These are phyloP conservation scores for Pangasius mekongensis DNA, from an alignment of 2,797 vertebrate genomes.

Conservation along the genomic window DNA sequence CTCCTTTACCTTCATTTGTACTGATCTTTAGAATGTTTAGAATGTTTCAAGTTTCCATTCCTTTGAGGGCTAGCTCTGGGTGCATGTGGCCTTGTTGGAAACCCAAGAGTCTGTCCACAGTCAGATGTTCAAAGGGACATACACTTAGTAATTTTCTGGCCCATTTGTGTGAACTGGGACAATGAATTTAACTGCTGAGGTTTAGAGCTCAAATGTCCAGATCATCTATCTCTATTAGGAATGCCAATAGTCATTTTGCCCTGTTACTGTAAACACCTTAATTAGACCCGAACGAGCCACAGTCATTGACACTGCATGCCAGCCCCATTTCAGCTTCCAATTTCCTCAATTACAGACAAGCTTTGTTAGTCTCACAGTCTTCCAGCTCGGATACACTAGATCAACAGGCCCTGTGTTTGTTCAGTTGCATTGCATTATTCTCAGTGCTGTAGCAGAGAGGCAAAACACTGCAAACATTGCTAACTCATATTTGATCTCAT, in stretches of 20 bases:
- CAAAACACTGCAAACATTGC: conserved; percentile 71
- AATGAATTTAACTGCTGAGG: conserved; percentile 38
- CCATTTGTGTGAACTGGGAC: conserved; percentile 31
- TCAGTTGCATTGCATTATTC: conserved; percentile 87
- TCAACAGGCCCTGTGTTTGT: conserved; percentile 79
- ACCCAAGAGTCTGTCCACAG: conserved; percentile 31
- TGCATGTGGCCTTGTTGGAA: conserved; percentile 24
- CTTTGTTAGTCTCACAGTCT: conserved; percentile 57
- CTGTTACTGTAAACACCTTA: conserved; percentile 66
- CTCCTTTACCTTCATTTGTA: conserved; percentile 64
- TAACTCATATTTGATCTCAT: conserved; percentile 75
- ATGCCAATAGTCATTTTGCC: conserved; percentile 72
- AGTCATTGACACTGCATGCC: conserved; percentile 64
- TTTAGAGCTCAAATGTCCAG: conserved; percentile 32
- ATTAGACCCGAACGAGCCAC: conserved; percentile 68
- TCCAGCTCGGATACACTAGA: conserved; percentile 62
- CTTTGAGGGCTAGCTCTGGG: conserved; percentile 25
- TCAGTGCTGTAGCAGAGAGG: conserved; percentile 69
- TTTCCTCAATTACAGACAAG: conserved; percentile 67
- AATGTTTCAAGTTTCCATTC: conserved; percentile 40
- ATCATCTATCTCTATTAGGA: conserved; percentile 71
- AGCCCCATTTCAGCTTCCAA: conserved; percentile 65
- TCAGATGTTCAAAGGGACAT: conserved; percentile 39
- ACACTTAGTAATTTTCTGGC: conserved; percentile 26
- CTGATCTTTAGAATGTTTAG: conserved; percentile 44